Conservation (phyloP, 2,113 vertebrate species). For the Monopterus albus region DNA sequence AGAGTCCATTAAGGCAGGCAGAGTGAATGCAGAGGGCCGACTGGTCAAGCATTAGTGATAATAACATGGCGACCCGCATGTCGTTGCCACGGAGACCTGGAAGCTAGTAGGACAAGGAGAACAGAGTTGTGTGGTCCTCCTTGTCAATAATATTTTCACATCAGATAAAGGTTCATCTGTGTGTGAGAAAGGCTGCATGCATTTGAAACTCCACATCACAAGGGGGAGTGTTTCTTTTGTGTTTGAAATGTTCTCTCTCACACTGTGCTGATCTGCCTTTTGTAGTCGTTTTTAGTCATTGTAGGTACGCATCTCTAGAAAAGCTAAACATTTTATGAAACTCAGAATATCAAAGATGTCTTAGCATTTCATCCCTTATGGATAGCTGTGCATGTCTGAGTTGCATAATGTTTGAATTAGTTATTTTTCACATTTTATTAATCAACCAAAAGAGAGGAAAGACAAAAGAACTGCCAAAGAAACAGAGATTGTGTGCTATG, state of each 20-base stretch:
- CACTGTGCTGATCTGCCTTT: neutral
- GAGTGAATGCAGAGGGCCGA: conserved; percentile 59
- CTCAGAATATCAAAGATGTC: neutral
- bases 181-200: conserved; percentile 34
- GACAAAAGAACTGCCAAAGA: neutral
- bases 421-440: neutral
- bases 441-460: neutral
- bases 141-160: conserved; percentile 57
- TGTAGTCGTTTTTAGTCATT: neutral
- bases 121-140: conserved; percentile 66
- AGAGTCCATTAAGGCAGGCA: conserved; percentile 67
- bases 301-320: too few species aligned
- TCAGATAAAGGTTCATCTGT: conserved; percentile 48
- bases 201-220: conserved; percentile 22
- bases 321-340: neutral
- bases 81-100: conserved; percentile 63
- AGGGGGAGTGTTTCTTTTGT: conserved; percentile 21
- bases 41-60: conserved; percentile 65
- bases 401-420: neutral
- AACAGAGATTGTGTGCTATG: conserved; percentile 3
- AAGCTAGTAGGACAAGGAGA: conserved; percentile 32
- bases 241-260: neutral
- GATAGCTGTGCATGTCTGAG: neutral
- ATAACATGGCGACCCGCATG: conserved; percentile 58
- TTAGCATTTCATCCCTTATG: neutral